Base-by-base conservation (phyloP, 2,888 invertebrate species). In the Mayetiola destructor region DNA sequence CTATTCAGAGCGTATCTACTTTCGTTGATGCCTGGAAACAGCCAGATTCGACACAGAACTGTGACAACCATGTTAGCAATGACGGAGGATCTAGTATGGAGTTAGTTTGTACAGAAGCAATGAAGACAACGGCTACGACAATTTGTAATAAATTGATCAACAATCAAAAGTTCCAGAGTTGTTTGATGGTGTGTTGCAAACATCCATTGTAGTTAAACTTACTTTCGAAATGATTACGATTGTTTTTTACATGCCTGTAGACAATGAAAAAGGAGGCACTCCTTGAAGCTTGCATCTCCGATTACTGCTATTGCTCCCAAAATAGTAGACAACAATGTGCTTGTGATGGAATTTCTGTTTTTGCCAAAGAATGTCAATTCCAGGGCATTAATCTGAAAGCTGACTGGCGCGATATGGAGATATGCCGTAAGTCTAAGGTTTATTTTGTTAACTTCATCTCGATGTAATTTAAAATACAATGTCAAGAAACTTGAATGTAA, bases 371-470 rank as follows among this genome's bases (percentile, higher is more conserved):
- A 62, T 92, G 91, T 65, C 72, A 76, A 3, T 76, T 81, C 4
- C 79, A 80, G 56, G 85, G 84, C 2, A 71, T 82, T 1, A 75
- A 76, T 21, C 71, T 81, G 59, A 75, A 82, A 63, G 74, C 77
- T 56, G 78, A 77, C 40, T 93, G 92, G 93, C 78, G 93, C 55
- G 83, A 83, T 64, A 73, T 79, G n/a, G 78, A 82, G 9, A 80
- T 83, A 52, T 93, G 93, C 67, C 88, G 92, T 92, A 75, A 84
- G 88, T 80, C n/a, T n/a, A n/a, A n/a, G 61, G 29, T 20, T 20
- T 40, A 52, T 14, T 36, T 21, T 57, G 53, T 48, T 57, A 53
- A 61, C 55, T 21, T 14, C 18, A 57, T 58, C 16, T 23, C 39
- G 1, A 52, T 48, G 27, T 32, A 40, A 32, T 48, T 60, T 14